These are phyloP conservation scores for Agapetus fuscipes DNA, from an alignment of 2,888 invertebrate genomes.

Conservation along the genomic window DNA sequence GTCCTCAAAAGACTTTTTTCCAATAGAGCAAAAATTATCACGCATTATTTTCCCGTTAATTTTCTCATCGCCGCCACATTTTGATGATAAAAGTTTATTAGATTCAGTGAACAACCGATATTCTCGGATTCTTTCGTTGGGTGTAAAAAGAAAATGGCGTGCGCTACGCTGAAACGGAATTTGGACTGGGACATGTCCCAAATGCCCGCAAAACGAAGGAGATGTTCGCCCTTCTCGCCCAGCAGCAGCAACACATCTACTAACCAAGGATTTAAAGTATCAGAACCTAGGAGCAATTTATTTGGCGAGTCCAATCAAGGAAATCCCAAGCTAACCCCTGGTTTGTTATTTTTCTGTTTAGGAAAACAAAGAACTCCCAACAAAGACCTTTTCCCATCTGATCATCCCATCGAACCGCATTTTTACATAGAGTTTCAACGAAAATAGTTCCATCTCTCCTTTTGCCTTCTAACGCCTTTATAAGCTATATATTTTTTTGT, in stretches of 20 bases:
- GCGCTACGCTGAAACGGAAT: slow-evolving; percentile 92
- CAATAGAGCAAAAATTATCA: no score
- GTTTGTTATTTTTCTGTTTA: no score
- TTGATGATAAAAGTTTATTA: slow-evolving; percentile 2
- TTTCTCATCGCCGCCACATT: not conserved
- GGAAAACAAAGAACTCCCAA: no score
- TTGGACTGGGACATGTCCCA: slow-evolving; percentile 92
- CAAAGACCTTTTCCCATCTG: no score
- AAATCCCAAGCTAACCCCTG: slow-evolving; percentile 73
- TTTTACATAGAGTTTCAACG: no score
- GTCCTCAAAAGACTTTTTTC: slow-evolving; percentile 2
- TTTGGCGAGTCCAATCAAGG: slow-evolving; percentile 74
- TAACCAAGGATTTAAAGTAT: slow-evolving; percentile 38
- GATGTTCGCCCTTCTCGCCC: slow-evolving; percentile 82
- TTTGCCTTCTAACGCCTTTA: no score
- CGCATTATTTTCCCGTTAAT: not conserved
- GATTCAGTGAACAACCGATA: no score
- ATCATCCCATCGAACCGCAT: no score
- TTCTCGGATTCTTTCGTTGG: slow-evolving; percentile 45
- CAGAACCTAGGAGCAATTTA: slow-evolving; percentile 59
- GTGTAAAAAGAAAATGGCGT: slow-evolving; percentile 82
- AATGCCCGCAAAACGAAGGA: slow-evolving; percentile 78
- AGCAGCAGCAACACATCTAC: slow-evolving; percentile 35
- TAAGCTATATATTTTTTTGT: no score
- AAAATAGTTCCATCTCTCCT: no score